These are phyloP conservation scores for Acanthaster planci DNA, from an alignment of 35 echinoderm and acorn worm genomes.

Conservation along the genomic window DNA sequence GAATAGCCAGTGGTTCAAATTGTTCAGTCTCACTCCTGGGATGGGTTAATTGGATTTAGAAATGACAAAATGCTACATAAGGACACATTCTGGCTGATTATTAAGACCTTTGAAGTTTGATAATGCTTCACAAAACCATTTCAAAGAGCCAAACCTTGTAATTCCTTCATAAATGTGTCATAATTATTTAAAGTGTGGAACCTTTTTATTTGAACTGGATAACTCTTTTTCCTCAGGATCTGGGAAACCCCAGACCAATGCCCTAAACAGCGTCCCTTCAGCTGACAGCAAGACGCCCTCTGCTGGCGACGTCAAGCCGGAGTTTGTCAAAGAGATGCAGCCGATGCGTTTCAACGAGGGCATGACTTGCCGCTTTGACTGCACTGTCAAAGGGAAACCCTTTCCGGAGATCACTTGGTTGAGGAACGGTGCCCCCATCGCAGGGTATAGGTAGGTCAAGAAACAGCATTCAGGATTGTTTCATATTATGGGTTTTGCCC, in stretches of 20 bases:
- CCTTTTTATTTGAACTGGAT: not conserved
- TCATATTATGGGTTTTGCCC: too few species aligned
- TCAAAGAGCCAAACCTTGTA: not conserved
- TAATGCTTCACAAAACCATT: not conserved
- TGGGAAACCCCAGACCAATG: slow-evolving; percentile 33
- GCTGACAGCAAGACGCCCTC: not conserved
- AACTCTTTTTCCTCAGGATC: not conserved
- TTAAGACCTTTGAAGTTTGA: too few species aligned
- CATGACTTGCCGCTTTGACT: slow-evolving; percentile 52
- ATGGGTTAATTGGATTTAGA: too few species aligned
- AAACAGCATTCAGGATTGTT: too few species aligned
- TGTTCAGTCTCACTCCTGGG: too few species aligned
- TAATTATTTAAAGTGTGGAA: too few species aligned
- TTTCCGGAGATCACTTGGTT: slow-evolving; percentile 79
- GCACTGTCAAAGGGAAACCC: slow-evolving; percentile 76
- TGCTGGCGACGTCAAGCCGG: slow-evolving; percentile 41
- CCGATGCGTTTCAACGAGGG: slow-evolving; percentile 79
- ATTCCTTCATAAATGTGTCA: too few species aligned
- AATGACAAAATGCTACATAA: too few species aligned
- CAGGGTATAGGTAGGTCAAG: slow-evolving; percentile 79
- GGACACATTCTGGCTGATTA: too few species aligned
- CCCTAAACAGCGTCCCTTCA: slow-evolving; percentile 25
- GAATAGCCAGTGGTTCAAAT: too few species aligned
- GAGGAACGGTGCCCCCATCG: slow-evolving; percentile 61
- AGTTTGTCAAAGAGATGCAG: slow-evolving; percentile 62